Percentiles rank a stretch among this genome's conserved stretches.
phyloP scores from a whole-genome alignment of 2,797 vertebrate species.

The Monodelphis domestica region DNA sequence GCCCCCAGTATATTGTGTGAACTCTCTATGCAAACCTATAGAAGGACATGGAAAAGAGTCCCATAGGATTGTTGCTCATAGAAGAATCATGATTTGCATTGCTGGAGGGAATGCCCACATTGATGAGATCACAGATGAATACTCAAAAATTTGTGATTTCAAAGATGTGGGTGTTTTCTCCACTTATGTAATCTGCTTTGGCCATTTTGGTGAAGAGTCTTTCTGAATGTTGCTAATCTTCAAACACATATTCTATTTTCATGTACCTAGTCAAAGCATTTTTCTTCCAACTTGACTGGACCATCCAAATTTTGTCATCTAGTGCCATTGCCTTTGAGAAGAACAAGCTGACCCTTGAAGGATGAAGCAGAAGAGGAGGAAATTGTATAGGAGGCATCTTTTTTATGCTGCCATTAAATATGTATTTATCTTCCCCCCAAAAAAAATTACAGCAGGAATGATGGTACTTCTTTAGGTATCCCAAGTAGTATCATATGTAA shows the following conservation, averaged over 20 bases:
- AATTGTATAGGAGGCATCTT: not conserved
- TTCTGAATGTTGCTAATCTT: not conserved
- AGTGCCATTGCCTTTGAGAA: not conserved
- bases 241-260: not conserved
- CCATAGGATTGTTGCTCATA: not conserved
- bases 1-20: not conserved
- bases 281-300: not conserved
- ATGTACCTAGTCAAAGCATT: not conserved
- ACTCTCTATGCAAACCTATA: not conserved
- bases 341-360: not conserved
- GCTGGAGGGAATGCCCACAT: not conserved
- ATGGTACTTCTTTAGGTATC: not conserved
- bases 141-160: not conserved
- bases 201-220: not conserved
- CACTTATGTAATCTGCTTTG: not conserved
- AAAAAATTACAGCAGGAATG: not conserved
- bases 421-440: not conserved
- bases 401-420: not conserved
- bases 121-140: not conserved
- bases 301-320: not conserved
- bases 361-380: not conserved
- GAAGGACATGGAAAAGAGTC: not conserved
- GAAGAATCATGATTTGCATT: not conserved
- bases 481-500: not conserved
- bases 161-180: not conserved